Evolutionary conservation across 2,113 vertebrate genomes (phyloP).

Genomic region (Chauna torquata): DNA sequence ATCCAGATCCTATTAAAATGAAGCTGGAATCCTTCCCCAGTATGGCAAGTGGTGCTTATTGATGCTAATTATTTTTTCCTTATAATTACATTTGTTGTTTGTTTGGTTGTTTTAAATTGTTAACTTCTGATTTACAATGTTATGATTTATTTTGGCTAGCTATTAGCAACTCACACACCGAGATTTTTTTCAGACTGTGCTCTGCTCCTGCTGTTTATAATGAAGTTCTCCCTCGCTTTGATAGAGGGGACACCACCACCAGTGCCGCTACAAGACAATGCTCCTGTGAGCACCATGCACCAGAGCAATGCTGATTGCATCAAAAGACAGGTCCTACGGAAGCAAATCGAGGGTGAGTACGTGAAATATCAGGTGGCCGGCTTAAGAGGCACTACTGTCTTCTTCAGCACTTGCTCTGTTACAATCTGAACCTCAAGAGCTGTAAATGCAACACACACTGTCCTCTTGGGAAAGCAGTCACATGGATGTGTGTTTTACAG

Average conservation of each 20-base stretch:
- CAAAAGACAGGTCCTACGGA: slow-evolving; percentile 18
- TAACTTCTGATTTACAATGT: neutral
- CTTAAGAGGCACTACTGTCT: neutral
- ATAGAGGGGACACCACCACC: slow-evolving; percentile 15
- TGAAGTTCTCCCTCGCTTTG: neutral
- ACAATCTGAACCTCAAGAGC: neutral
- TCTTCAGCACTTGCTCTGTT: neutral
- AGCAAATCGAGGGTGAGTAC: slow-evolving; percentile 57
- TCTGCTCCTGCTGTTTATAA: neutral
- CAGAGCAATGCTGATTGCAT: neutral
- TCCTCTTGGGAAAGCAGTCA: neutral
- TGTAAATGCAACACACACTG: neutral
- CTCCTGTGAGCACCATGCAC: slow-evolving; percentile 43
- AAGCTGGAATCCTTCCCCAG: neutral
- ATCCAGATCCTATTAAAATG: neutral
- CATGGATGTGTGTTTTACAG: neutral
- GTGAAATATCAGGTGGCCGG: neutral
- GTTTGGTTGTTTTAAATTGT: neutral
- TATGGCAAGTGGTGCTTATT: neutral
- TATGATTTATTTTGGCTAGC: neutral
- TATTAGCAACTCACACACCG: neutral
- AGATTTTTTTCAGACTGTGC: neutral
- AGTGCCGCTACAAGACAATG: slow-evolving; percentile 19
- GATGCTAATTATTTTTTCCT: neutral
- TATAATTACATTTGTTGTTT: neutral